Conservation (phyloP, 2,888 invertebrate species). For the Conus canariensis region DNA sequence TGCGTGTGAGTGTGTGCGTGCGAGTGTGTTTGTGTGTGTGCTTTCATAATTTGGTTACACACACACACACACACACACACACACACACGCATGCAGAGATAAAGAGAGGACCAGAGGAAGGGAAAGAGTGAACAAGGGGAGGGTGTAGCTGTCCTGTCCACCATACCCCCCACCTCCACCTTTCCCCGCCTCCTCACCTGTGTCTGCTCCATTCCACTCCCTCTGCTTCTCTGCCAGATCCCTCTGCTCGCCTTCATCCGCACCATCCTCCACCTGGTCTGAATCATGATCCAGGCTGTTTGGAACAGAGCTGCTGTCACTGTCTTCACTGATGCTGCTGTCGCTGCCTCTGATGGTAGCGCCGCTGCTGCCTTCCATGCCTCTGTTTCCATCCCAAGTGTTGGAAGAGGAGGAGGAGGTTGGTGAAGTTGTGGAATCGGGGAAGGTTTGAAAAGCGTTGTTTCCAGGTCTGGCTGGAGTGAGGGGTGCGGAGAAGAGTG, state of each 20-base stretch:
- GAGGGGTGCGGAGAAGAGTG: background rate
- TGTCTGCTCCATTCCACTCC: background rate
- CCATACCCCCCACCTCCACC: too few relatives aligned
- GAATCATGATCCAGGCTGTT: background rate
- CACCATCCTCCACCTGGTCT: background rate
- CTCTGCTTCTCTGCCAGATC: background rate
- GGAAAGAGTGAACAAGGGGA: too few relatives aligned
- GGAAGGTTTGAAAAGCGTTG: background rate
- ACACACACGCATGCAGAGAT: background rate
- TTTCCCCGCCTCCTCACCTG: background rate
- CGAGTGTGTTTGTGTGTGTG: background rate
- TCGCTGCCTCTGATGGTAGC: background rate
- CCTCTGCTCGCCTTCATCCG: background rate
- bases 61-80: background rate
- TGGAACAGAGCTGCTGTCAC: background rate
- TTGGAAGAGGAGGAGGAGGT: background rate
- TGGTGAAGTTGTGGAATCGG: background rate
- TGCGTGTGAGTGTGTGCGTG: too few relatives aligned
- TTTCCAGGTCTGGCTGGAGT: background rate
- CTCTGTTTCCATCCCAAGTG: background rate
- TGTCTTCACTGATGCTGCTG: background rate
- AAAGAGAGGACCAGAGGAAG: background rate
- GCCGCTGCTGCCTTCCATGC: background rate
- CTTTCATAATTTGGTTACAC: too few relatives aligned
- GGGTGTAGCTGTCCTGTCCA: too few relatives aligned